Conservation (phyloP, 1,140 invertebrate genomes). For the Heliothis subflexa region DNA sequence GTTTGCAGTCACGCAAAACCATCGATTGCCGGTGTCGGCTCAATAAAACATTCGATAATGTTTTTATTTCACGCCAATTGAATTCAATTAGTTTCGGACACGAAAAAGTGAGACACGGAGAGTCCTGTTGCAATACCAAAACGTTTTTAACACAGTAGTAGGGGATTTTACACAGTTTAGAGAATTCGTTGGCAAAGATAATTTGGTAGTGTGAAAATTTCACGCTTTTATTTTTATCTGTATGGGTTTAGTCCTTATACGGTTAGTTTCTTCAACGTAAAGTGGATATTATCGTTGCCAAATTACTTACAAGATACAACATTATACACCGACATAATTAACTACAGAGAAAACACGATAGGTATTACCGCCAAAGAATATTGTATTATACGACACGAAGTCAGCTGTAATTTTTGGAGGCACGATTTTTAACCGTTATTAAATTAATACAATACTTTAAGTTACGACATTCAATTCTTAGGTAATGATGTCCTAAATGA, state of each 20-base stretch:
- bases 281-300: background rate
- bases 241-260: slow-evolving; percentile 1
- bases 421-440: no score
- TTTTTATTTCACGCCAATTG: slow-evolving; percentile 67
- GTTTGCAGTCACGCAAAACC: slow-evolving; percentile 67
- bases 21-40: slow-evolving; percentile 54
- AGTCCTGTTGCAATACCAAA: slow-evolving; percentile 48
- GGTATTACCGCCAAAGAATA: no score
- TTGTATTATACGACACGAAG: no score
- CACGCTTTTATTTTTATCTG: slow-evolving; percentile 31
- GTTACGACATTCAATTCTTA: no score
- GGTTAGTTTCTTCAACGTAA: background rate
- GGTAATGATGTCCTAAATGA: no score
- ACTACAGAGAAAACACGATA: no score
- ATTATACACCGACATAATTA: no score
- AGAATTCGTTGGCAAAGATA: slow-evolving; percentile 28
- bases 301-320: no score
- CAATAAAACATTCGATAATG: slow-evolving; percentile 66
- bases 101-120: slow-evolving; percentile 54
- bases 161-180: slow-evolving; percentile 1
- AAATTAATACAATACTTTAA: no score
- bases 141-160: slow-evolving; percentile 14
- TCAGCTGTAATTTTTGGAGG: no score
- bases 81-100: slow-evolving; percentile 64
- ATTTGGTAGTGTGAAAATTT: slow-evolving; percentile 15